Evolutionary conservation across 2,888 invertebrate species (phyloP), one percentile per base, ranked within the genome.

Genomic region (Cyclophora punctaria): DNA sequence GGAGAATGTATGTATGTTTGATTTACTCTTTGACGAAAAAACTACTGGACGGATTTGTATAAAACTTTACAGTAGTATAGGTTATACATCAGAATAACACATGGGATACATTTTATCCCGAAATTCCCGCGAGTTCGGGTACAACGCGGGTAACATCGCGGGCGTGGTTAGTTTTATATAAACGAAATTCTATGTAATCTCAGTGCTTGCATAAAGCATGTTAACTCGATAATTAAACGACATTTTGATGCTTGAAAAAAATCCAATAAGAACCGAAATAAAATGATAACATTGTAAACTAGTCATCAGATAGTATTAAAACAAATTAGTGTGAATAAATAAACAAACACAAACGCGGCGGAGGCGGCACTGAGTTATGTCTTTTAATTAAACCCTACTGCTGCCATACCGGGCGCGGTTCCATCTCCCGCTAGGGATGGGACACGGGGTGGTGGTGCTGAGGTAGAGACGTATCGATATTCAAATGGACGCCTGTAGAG

Each of bases 341-440:
- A 80, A 78, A 80, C 76, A 75, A 75, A 71, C 63, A 74, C 59
- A 63, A 65, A 57, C 52, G 53, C 6, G 48, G 55, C 57, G 64
- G 56, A 57, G 60, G 65, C 63, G 57, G 53, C 60, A 56, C 65
- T 81, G 81, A 83, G 75, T 80, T 82, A 84, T 84, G 81, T 71
- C 64, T 64, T 66, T 75, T 81, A 84, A 86, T 84, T 84, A 85
- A 83, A 70, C 74, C 71, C 71, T 75, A 69, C 73, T 63, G 75
- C 51, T 52, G 53, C 52, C 56, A 55, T 70, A 65, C 71, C 57
- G 56, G 62, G 69, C 69, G 65, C 52, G 71, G 69, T 71, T 53
- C 48, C 48, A 42, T 4, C 47, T 34, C 46, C 43, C 34, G 4
- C 2, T 58, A 56, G 57, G 37, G 60, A 55, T 42, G 53, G 47